Base-by-base conservation (phyloP, 1,140 invertebrate species). In the Drosophila pseudoananassae region DNA sequence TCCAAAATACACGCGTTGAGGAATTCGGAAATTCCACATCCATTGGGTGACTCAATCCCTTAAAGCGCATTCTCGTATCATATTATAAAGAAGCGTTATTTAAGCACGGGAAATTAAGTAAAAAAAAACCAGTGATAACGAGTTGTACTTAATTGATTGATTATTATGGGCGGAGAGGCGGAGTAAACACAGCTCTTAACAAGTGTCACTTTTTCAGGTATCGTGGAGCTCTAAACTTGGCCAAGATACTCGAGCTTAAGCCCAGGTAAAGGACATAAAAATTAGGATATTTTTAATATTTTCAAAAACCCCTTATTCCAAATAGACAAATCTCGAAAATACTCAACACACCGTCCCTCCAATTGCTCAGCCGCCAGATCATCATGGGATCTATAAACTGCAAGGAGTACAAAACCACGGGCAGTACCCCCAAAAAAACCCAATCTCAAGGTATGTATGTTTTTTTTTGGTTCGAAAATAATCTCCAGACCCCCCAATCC, bases 401-500 rank as follows among this genome's bases (percentile, higher is more conserved):
- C 61, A 88, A 88, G 80, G 84, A 88, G 63, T 88, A 88, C 61
- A 89, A 84, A 40, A 88, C 84, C 1, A 88, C 80, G 14, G 79
- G 79, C 14, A 88, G 83, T 46, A 78, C 82, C 7, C 83, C 83
- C 38, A 79, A 83, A 45, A 75, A 74, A 17, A 17, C 40, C 0
- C 40, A 43, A 43, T 43, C 40, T 5, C 40, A 75, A 83, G 83
- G 83, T 89, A 79, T 20, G 20, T 20, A 60, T 17, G 12, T 36
- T 36, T n/a, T 36, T 36, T n/a, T 9, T 9, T 31, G 8, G 31
- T 9, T 10, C 3, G 8, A 10, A 10, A 31, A 8, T 31, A 40
- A 40, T 14, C 5, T 6, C 10, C 8, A 43, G 14, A 43, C 14
- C 6, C 47, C 55, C 38, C 9, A 33, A 36, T 45, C 17, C 23